These are phyloP conservation scores for Abramis brama DNA, from an alignment of 2,113 vertebrate genomes.

Conservation along the genomic window DNA sequence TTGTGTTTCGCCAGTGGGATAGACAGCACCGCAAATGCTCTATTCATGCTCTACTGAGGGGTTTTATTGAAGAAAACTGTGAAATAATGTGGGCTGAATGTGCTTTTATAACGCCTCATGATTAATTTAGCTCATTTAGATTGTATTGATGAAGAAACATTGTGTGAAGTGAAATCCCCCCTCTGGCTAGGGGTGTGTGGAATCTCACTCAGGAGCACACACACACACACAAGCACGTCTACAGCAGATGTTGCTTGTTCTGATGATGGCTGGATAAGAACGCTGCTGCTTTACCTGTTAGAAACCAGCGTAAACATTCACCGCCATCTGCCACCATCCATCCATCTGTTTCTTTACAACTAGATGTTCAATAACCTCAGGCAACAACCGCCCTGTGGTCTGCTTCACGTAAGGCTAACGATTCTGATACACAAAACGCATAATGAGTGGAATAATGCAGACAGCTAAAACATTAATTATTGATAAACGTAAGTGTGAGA, in stretches of 20 bases:
- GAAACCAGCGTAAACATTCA: constrained; percentile 57
- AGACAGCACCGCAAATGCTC: background rate
- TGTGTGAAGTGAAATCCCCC: constrained; percentile 20
- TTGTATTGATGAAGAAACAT: constrained; percentile 17
- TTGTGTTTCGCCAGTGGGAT: too few relatives aligned
- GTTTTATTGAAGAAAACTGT: constrained; percentile 12
- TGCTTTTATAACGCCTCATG: background rate
- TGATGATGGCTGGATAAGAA: constrained; percentile 52
- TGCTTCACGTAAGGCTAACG: background rate
- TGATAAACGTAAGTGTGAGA: constrained; percentile 9
- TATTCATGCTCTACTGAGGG: background rate
- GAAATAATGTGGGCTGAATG: background rate
- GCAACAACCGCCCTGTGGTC: constrained; percentile 35
- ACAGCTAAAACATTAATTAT: background rate
- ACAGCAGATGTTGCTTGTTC: constrained; percentile 46
- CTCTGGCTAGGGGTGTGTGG: constrained; percentile 9
- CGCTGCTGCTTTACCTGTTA: constrained; percentile 59
- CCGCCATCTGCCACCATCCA: constrained; percentile 55
- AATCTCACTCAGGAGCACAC: background rate
- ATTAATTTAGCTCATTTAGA: constrained; percentile 8
- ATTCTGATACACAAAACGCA: background rate
- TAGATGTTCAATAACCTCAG: constrained; percentile 52
- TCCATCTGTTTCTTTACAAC: constrained; percentile 60
- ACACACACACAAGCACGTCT: constrained; percentile 45
- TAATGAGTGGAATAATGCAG: constrained; percentile 1